Percentiles rank a stretch among this genome's conserved stretches.
These are phyloP conservation scores for Bombycilla garrulus DNA, from an alignment of 2,113 vertebrate species.

Conservation along the genomic window DNA sequence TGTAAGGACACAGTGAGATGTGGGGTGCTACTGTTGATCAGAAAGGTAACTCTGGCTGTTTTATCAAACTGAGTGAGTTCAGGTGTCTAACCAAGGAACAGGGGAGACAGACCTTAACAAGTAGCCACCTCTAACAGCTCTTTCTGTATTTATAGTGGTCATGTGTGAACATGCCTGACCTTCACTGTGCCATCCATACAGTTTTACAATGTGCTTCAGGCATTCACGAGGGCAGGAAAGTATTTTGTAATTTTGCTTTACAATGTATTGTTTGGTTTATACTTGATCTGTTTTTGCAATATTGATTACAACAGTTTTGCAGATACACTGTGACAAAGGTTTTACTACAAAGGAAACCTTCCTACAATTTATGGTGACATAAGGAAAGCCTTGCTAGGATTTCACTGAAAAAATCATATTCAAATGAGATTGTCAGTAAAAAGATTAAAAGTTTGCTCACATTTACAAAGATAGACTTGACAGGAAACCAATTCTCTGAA, in stretches of 20 bases:
- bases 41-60: background rate
- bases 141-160: background rate
- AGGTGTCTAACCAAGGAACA: background rate
- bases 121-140: background rate
- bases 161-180: background rate
- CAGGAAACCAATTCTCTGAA: background rate
- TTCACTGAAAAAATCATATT: background rate
- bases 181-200: background rate
- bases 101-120: background rate
- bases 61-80: background rate
- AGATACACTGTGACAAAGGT: background rate
- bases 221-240: background rate
- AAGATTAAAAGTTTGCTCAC: background rate
- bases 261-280: background rate
- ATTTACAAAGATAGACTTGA: background rate
- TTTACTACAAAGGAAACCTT: background rate
- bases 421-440: background rate
- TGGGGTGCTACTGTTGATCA: background rate
- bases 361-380: background rate
- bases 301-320: background rate
- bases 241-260: background rate
- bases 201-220: background rate
- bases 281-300: background rate
- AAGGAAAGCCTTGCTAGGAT: background rate
- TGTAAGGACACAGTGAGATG: background rate